Base-by-base conservation (phyloP, 2,888 invertebrate genomes). In the Blera fallax region DNA sequence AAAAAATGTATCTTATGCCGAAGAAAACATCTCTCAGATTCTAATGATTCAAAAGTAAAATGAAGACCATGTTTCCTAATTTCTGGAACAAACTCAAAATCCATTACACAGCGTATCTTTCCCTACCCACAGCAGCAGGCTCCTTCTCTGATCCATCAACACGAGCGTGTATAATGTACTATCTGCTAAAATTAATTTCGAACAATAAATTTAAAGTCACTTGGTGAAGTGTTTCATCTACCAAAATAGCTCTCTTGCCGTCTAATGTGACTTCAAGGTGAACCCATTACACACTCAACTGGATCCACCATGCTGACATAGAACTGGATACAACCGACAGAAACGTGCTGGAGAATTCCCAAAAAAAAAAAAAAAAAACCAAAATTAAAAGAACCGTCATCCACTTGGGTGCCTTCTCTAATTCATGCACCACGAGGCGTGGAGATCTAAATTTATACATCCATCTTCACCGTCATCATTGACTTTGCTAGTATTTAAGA, bases 61-160 rank as follows among this genome's bases (percentile, higher is more conserved):
- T 29, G 69, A 48, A 76, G 48, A 56, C 11, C 21, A 48, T 65
- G 50, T 83, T 78, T 40, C 58, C 43, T 11, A 73, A 79, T 74
- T 83, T 78, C 83, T 84, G 83, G 83, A 84, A 79, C 67, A 14
- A 21, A 37, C 16, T 74, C 83, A 79, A 84, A 84, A 73, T 79
- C 18, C 50, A 34, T 65, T 72, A 67, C 16, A 67, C 24, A 56
- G 45, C 52, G 27, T 37, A 18, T 18, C 76, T 14, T 29, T 16
- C 5, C 37, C 64, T n/a, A n/a, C n/a, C n/a, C n/a, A n/a, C n/a
- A n/a, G n/a, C n/a, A n/a, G n/a, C n/a, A n/a, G n/a, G n/a, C n/a
- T 29, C n/a, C 27, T 16, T 6, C 11, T 45, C 29, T 11, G 48
- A 60, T 72, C 73, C 62, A 73, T 73, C 70, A 76, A 70, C 76